A percentile compares a stretch with the other conserved stretches of the same genome.
Conservation (phyloP, 2,113 vertebrate species). For the Bombycilla garrulus region DNA sequence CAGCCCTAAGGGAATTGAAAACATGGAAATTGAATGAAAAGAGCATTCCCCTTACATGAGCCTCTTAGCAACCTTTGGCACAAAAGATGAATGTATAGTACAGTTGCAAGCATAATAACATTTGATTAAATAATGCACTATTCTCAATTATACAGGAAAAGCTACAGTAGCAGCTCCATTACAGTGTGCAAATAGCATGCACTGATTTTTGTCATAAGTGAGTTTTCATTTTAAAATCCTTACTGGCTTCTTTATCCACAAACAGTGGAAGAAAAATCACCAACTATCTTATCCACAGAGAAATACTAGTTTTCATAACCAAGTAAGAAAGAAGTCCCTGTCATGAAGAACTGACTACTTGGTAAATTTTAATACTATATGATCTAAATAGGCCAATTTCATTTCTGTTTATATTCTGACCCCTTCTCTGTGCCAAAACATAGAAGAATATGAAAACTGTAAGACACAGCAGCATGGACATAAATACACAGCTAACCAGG, state of each 20-base stretch:
- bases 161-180: not conserved
- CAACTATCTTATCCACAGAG: not conserved
- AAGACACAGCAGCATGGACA: not conserved
- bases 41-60: not conserved
- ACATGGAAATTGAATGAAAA: not conserved
- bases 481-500: not conserved
- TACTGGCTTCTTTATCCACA: not conserved
- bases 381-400: conserved; percentile 9
- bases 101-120: not conserved
- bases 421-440: not conserved
- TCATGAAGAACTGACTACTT: not conserved
- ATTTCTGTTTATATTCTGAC: not conserved
- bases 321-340: not conserved
- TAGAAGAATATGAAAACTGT: not conserved
- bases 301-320: not conserved
- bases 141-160: not conserved
- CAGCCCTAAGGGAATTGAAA: conserved; percentile 78
- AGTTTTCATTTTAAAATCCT: not conserved
- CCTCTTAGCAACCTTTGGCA: not conserved
- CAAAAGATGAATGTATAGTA: not conserved
- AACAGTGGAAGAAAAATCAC: not conserved
- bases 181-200: not conserved
- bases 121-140: not conserved
- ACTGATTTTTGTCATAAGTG: not conserved
- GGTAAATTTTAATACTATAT: not conserved